Evolutionary conservation across 2,797 vertebrate species (phyloP).

Genomic region (Orientallactaga sibirica): DNA sequence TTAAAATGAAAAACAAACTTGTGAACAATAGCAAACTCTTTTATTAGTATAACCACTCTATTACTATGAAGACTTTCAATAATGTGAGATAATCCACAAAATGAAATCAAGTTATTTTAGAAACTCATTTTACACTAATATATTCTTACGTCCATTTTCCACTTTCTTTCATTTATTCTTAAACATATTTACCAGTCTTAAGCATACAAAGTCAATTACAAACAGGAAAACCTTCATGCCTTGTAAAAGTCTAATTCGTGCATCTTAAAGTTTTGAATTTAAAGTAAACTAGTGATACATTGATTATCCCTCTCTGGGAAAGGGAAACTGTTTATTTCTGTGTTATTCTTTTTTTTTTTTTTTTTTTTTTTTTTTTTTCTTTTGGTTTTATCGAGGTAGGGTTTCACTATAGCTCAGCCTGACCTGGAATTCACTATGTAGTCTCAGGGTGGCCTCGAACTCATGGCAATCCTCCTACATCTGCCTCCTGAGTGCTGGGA

Average conservation of each 20-base stretch:
- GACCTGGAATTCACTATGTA: no score
- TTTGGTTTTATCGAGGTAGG: no score
- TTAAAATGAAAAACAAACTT: neutral
- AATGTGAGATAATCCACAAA: neutral
- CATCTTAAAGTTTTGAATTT: neutral
- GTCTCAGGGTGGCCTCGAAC: no score
- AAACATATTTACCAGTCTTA: neutral
- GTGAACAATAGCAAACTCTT: neutral
- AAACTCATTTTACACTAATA: neutral
- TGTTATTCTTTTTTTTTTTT: neutral
- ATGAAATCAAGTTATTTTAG: neutral
- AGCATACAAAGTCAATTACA: neutral
- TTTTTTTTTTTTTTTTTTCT: no score
- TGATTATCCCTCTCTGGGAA: neutral
- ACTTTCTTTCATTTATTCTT: neutral
- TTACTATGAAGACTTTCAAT: neutral
- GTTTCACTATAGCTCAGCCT: no score
- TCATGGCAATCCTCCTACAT: no score
- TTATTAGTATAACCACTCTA: neutral
- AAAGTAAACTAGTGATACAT: neutral
- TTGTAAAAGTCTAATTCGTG: neutral
- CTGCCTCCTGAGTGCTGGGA: no score
- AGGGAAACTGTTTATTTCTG: neutral
- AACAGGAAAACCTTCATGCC: neutral
- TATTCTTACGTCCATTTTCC: neutral